Conservation (phyloP, 1,140 invertebrate species). For the Galleria mellonella region DNA sequence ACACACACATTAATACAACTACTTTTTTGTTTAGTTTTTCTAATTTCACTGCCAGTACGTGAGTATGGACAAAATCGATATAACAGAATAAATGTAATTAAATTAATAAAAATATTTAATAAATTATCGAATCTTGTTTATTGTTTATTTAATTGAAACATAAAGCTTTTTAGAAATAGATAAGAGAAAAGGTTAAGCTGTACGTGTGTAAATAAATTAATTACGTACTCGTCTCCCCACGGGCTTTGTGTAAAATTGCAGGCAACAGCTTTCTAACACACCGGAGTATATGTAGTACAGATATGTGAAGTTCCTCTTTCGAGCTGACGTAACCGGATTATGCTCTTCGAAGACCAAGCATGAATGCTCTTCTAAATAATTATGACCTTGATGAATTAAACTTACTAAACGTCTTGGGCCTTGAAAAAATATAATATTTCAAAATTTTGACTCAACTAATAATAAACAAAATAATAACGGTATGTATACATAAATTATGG, state of each 20-base stretch:
- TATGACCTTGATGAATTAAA: slow-evolving; percentile 32
- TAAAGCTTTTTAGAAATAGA: no score
- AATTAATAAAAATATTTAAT: no score
- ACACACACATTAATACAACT: no score
- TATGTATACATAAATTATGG: no score
- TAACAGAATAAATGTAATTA: no score
- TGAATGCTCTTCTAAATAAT: slow-evolving; percentile 29
- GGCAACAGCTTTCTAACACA: slow-evolving; percentile 45
- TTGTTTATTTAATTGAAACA: no score
- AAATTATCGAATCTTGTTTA: no score
- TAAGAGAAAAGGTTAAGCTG: no score
- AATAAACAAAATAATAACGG: no score
- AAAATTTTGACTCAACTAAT: neutral
- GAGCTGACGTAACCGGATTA: slow-evolving; percentile 19
- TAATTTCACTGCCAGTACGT: no score
- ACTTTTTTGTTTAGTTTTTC: no score
- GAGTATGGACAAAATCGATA: no score
- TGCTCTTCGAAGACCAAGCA: slow-evolving; percentile 39
- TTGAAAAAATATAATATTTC: slow-evolving; percentile 10
- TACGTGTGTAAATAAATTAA: neutral
- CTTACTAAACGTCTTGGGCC: slow-evolving; percentile 34
- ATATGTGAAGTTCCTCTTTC: slow-evolving; percentile 24
- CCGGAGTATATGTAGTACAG: slow-evolving; percentile 44
- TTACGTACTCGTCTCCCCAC: slow-evolving; percentile 26
- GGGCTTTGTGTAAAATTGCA: slow-evolving; percentile 17